Base-by-base conservation (phyloP, 2,797 vertebrate genomes). In the Triplophysa bombifrons region DNA sequence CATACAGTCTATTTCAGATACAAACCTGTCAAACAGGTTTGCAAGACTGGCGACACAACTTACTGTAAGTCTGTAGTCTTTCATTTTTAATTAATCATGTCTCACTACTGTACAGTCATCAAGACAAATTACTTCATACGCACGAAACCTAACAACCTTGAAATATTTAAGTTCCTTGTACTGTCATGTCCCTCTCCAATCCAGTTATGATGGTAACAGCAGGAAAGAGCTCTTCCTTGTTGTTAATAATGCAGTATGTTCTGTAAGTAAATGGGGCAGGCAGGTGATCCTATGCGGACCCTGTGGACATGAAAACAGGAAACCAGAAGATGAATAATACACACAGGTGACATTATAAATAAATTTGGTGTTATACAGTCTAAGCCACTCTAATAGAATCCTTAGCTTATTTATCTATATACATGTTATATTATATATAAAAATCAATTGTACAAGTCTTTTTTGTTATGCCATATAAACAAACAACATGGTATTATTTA, bases 231-330 rank as follows among this genome's bases (percentile, higher is more conserved):
- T 74, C 58, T 69, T 66, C 63, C 25, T 69, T 48, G 34, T 51
- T 56, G 58, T 82, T 73, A 82, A 81, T 84, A 81, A 84, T 84
- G 48, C 44, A 81, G 64, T n/a, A 68, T 34, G 56, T 76, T 66
- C 20, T 75, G 48, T 56, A 50, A 64, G 76, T 61, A 74, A 81
- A 72, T 69, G 53, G 70, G 70, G 38, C 66, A 73, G 50, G n/a
- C 65, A 51, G 50, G 60, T 48, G 80, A 74, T 80, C 65, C 46
- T 27, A 48, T 53, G 67, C 46, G 82, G 70, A 80, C 67, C 74
- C 78, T 71, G 67, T 64, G 74, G 69, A 77, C 63, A 76, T 73
- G 25, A 17, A 66, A 73, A 61, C 53, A 27, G 77, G 17, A 38
- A 73, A 73, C 20, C 46, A 34, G n/a, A 55, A 30, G 66, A 84